These are phyloP conservation scores for Uropetala carovei DNA, from an alignment of 2,888 invertebrate genomes.

Conservation along the genomic window DNA sequence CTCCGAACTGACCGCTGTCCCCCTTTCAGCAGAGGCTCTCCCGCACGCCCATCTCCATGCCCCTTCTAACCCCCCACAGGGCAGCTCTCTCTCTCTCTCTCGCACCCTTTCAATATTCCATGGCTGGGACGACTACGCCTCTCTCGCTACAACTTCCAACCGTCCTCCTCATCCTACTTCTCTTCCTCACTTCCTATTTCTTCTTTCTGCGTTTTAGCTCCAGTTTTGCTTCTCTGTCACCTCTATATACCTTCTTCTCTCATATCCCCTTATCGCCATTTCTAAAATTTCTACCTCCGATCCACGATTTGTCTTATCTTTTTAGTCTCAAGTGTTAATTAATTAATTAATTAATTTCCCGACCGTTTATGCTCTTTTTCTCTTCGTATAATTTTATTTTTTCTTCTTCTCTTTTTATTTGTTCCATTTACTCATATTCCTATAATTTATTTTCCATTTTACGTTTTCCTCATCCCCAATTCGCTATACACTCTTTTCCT, in stretches of 20 bases:
- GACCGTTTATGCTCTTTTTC: too few relatives aligned
- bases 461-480: too few relatives aligned
- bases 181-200: neutral
- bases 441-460: too few relatives aligned
- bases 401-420: too few relatives aligned
- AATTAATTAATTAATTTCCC: too few relatives aligned
- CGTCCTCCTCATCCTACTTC: neutral
- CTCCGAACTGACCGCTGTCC: constrained; percentile 41
- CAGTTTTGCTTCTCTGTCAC: neutral
- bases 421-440: too few relatives aligned
- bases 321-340: neutral
- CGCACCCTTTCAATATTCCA: constrained; percentile 60
- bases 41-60: too few relatives aligned
- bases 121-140: neutral
- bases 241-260: neutral
- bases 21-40: neutral
- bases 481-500: too few relatives aligned
- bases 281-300: neutral
- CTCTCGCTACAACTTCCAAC: neutral
- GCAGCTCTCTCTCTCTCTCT: too few relatives aligned
- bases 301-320: neutral
- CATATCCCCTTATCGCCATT: too few relatives aligned
- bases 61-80: neutral
- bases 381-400: too few relatives aligned
- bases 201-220: neutral